Evolutionary conservation across 2,113 vertebrate genomes (phyloP).

Genomic region (Pungitius pungitius): DNA sequence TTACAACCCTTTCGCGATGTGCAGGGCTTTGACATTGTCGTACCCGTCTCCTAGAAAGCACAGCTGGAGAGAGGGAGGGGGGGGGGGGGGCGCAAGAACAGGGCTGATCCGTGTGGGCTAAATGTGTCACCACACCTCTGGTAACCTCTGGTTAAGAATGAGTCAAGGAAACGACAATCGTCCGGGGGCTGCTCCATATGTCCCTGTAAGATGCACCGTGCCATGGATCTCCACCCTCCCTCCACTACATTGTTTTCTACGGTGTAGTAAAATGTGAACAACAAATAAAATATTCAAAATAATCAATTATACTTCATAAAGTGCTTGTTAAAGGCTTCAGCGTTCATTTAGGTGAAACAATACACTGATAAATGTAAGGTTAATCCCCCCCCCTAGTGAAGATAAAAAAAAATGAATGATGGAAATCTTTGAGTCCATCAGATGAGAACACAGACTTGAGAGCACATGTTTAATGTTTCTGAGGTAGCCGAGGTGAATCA

Average conservation of each 20-base stretch:
- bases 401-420: no score
- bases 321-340: neutral
- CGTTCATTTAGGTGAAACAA: neutral
- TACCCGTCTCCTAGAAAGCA: slow-evolving; percentile 31
- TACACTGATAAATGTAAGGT: neutral
- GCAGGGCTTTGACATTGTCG: slow-evolving; percentile 19
- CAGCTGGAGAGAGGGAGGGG: slow-evolving; percentile 30
- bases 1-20: slow-evolving; percentile 29
- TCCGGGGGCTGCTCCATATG: slow-evolving; percentile 7
- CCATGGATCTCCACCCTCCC: neutral
- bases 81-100: no score
- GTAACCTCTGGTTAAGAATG: slow-evolving; percentile 36
- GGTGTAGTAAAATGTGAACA: neutral
- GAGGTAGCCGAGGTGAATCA: neutral
- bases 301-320: neutral
- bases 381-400: no score
- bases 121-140: slow-evolving; percentile 33
- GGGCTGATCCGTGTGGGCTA: neutral
- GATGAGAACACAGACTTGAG: neutral
- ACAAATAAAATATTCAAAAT: neutral
- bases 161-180: slow-evolving; percentile 46
- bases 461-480: neutral
- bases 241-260: neutral
- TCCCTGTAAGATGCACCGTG: slow-evolving; percentile 2
- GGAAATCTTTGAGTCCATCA: neutral